Evolutionary conservation across 1,140 invertebrate genomes (phyloP).

Genomic region (Drosophila pallidifrons): DNA sequence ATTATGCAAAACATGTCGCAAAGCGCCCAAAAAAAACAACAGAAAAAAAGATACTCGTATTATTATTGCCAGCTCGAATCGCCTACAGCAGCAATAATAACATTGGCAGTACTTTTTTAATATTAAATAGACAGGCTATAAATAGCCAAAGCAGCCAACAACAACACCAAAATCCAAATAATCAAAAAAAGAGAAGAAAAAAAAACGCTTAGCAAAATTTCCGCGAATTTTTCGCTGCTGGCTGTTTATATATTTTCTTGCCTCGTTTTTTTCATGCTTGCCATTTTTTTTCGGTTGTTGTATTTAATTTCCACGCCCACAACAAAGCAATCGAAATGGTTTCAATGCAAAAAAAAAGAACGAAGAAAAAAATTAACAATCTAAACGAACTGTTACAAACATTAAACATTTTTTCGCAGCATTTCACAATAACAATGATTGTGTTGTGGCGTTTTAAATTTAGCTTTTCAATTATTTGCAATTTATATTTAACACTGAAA

Average conservation of each 20-base stretch:
- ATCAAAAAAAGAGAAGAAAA: slow-evolving; percentile 38
- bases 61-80: slow-evolving; percentile 33
- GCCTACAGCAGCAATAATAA: slow-evolving; percentile 3
- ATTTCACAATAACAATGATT: slow-evolving; percentile 4
- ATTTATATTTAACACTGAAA: too few species aligned
- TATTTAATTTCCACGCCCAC: slow-evolving; percentile 59
- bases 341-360: not conserved
- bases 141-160: slow-evolving; percentile 14
- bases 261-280: not conserved
- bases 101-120: slow-evolving; percentile 4
- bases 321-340: slow-evolving; percentile 24
- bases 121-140: slow-evolving; percentile 23
- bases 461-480: not conserved
- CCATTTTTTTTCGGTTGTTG: not conserved
- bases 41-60: slow-evolving; percentile 23
- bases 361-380: slow-evolving; percentile 23
- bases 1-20: slow-evolving; percentile 63
- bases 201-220: slow-evolving; percentile 45
- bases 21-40: slow-evolving; percentile 13
- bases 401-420: slow-evolving; percentile 21
- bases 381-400: slow-evolving; percentile 31
- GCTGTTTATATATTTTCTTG: slow-evolving; percentile 48
- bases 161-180: slow-evolving; percentile 11
- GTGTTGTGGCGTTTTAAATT: not conserved
- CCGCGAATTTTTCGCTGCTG: slow-evolving; percentile 62